Base-by-base conservation (phyloP, 2,888 invertebrate genomes). In the Bursaphelenchus okinawaensis region DNA sequence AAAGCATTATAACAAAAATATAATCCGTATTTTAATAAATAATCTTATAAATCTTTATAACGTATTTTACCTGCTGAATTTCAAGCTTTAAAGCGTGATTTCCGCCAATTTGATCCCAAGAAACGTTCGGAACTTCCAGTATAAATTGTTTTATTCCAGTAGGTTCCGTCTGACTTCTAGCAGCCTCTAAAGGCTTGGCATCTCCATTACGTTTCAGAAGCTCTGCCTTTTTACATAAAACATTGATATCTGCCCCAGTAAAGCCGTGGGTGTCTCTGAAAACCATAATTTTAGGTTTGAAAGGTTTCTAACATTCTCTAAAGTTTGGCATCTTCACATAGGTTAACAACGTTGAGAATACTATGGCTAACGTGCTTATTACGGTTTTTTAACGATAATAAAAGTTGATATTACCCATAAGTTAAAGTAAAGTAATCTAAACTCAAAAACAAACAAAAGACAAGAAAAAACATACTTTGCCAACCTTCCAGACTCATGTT, bases 91-190 rank as follows among this genome's bases (percentile, higher is more conserved):
- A 85, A 29, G 90, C 88, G 27, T 88, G 87, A 83, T 92, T 91
- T 0, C 96, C 96, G 0, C 94, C 95, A 72, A 98, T 92, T 78
- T 96, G 95, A 0, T 87, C 84, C 95, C 95, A 98, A 72, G 87
- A 87, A 0, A 87, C 86, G 58, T 84, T 84, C 55, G 78, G 79
- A 31, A 73, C 78, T 65, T 81, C 79, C n/a, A 81, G 65, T 40
- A 74, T 75, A 62, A 82, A 78, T 54, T 80, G 78, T 20, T 76
- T 65, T 60, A 81, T 74, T 55, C 79, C 80, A 7, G 78, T 78
- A 0, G 81, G 80, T 20, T 77, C 64, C 7, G 78, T 59, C 12
- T 60, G 56, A 4, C 52, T 27, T 12, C 66, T 28, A 4, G 76
- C 68, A 12, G 20, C 19, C 20, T 31, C 31, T 9, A 50, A 29